Evolutionary conservation across 2,113 vertebrate species (phyloP).

Genomic region (Cynocephalus volans): DNA sequence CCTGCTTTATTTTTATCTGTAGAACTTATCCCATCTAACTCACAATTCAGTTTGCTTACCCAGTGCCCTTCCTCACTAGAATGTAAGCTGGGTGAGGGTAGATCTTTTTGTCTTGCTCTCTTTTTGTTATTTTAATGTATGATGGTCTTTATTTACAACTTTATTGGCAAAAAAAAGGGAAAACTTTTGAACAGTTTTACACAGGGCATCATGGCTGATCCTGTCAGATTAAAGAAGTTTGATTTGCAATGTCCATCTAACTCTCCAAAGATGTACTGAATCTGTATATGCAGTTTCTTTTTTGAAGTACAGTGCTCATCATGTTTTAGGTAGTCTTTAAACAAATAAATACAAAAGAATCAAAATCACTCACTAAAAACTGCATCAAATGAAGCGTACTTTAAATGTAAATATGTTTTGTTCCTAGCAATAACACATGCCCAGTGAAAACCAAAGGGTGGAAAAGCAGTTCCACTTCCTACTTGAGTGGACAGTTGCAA

Average conservation of each 20-base stretch:
- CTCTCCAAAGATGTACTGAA: conserved; percentile 83
- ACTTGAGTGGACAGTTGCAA: conserved; percentile 80
- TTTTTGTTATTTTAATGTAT: conserved; percentile 78
- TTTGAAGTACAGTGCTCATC: conserved; percentile 77
- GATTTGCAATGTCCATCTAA: conserved; percentile 81
- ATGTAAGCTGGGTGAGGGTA: neutral
- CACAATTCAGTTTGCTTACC: neutral
- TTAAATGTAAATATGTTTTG: conserved; percentile 74
- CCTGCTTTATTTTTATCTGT: neutral
- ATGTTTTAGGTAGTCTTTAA: conserved; percentile 78
- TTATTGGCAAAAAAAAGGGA: conserved; percentile 88
- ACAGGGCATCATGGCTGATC: conserved; percentile 81
- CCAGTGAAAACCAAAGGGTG: conserved; percentile 80
- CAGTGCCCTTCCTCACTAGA: neutral
- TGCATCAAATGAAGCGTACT: conserved; percentile 71
- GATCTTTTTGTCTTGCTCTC: neutral
- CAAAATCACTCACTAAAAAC: conserved; percentile 82
- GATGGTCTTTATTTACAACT: conserved; percentile 91
- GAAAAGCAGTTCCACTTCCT: conserved; percentile 83
- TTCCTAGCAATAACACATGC: conserved; percentile 82
- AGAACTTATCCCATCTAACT: neutral
- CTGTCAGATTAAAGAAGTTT: conserved; percentile 73
- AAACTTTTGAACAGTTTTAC: conserved; percentile 87
- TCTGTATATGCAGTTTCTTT: conserved; percentile 81
- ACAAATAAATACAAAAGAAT: conserved; percentile 84